These are phyloP conservation scores for Steinernema carpocapsae DNA, from an alignment of 2,888 invertebrate species.

Conservation along the genomic window DNA sequence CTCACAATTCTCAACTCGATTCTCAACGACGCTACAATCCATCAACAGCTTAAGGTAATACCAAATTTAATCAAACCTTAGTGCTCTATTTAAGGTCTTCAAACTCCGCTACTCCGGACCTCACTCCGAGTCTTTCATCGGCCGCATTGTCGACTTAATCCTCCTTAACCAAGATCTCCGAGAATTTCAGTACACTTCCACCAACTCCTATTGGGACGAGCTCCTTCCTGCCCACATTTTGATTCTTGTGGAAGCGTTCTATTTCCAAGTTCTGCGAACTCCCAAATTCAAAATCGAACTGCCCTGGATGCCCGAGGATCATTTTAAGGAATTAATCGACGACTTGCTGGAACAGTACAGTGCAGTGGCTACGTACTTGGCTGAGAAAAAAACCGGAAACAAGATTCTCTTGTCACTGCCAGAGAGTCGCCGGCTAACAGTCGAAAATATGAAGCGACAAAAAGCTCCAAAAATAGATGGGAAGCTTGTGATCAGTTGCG, in stretches of 20 bases:
- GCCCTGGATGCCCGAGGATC: neutral
- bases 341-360: neutral
- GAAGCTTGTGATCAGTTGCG: neutral
- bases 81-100: neutral
- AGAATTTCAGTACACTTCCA: neutral
- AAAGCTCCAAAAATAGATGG: neutral
- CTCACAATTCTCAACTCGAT: neutral
- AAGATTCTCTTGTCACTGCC: neutral
- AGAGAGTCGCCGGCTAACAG: neutral
- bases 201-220: slow-evolving; percentile 1
- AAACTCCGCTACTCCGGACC: neutral
- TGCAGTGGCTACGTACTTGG: neutral
- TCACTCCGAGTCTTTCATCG: neutral
- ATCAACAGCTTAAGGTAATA: neutral
- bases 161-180: neutral
- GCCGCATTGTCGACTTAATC: neutral
- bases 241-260: neutral
- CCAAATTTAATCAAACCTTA: too few relatives aligned
- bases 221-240: neutral
- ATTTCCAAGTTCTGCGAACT: neutral
- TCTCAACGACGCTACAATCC: neutral
- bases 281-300: neutral
- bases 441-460: neutral
- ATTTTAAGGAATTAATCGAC: neutral
- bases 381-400: neutral